These are phyloP conservation scores for Hirtodrosophila histrioides DNA, from an alignment of 2,888 invertebrate species.

Conservation along the genomic window DNA sequence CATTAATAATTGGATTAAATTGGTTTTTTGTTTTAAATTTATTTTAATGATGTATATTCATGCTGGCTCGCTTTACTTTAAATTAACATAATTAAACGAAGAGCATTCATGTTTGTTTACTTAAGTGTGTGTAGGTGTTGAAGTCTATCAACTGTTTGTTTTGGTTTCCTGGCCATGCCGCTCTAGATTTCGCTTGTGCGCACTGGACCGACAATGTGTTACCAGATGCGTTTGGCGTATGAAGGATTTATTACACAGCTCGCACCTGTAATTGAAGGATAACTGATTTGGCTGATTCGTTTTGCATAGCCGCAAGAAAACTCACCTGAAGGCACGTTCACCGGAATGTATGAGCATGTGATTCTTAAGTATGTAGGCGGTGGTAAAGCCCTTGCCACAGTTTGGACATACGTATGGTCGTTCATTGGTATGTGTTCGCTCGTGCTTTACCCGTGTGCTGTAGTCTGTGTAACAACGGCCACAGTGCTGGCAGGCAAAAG, in stretches of 20 bases:
- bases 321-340: constrained; percentile 65
- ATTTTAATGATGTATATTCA: too few relatives aligned
- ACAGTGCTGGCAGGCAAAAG: constrained; percentile 69
- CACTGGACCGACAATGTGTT: constrained; percentile 54
- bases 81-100: too few relatives aligned
- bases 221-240: constrained; percentile 58
- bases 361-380: constrained; percentile 68
- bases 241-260: constrained; percentile 57
- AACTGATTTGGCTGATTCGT: too few relatives aligned
- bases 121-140: not conserved
- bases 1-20: too few relatives aligned
- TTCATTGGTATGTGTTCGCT: constrained; percentile 77
- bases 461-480: constrained; percentile 69
- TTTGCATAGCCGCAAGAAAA: too few relatives aligned
- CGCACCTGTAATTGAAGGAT: too few relatives aligned
- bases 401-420: constrained; percentile 68
- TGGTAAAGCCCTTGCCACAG: constrained; percentile 77
- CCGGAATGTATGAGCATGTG: constrained; percentile 71
- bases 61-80: too few relatives aligned
- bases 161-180: constrained; percentile 8
- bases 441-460: constrained; percentile 68
- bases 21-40: too few relatives aligned
- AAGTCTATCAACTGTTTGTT: constrained; percentile 7
- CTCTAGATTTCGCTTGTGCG: constrained; percentile 56
- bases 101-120: too few relatives aligned